phyloP scores from a whole-genome alignment of 2,113 vertebrate species.

The Montifringilla adamsi region DNA sequence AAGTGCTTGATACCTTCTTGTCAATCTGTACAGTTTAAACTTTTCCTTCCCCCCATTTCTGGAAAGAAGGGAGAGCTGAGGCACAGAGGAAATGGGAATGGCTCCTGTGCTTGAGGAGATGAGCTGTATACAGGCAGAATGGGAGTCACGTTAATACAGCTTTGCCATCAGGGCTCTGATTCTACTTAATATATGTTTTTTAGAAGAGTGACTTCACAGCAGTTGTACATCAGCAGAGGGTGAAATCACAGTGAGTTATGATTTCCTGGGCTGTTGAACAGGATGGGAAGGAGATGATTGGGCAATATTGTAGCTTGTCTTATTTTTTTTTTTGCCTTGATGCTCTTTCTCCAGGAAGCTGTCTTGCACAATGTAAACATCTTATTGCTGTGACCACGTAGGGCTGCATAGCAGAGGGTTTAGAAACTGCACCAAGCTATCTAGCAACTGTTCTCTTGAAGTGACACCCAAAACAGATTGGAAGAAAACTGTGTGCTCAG shows the following conservation, averaged over 20 bases:
- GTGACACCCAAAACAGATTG: conserved; percentile 54
- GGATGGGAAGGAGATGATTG: conserved; percentile 65
- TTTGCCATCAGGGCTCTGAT: not conserved
- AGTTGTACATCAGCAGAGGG: conserved; percentile 53
- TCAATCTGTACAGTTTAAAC: not conserved
- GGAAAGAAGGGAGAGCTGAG: not conserved
- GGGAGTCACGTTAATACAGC: not conserved
- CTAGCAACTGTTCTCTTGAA: conserved; percentile 54
- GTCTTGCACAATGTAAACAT: conserved; percentile 62
- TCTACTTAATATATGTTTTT: conserved; percentile 3
- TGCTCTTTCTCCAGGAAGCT: conserved; percentile 56
- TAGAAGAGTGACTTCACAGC: conserved; percentile 53
- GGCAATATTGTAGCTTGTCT: conserved; percentile 57
- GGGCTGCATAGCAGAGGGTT: conserved; percentile 10
- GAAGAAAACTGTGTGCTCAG: conserved; percentile 33
- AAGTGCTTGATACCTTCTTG: not conserved
- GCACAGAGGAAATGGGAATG: not conserved
- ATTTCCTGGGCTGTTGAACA: conserved; percentile 69
- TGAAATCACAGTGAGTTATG: conserved; percentile 71
- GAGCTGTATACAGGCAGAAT: not conserved
- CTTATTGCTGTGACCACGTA: conserved; percentile 20
- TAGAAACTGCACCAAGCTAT: conserved; percentile 33
- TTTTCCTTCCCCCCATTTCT: not conserved
- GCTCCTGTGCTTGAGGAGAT: not conserved
- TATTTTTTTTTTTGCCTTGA: conserved; percentile 17